Percentiles rank a stretch among this genome's conserved stretches.
These are phyloP conservation scores for Ardeotis arabs DNA, from an alignment of 2,113 vertebrate genomes.

Conservation along the genomic window DNA sequence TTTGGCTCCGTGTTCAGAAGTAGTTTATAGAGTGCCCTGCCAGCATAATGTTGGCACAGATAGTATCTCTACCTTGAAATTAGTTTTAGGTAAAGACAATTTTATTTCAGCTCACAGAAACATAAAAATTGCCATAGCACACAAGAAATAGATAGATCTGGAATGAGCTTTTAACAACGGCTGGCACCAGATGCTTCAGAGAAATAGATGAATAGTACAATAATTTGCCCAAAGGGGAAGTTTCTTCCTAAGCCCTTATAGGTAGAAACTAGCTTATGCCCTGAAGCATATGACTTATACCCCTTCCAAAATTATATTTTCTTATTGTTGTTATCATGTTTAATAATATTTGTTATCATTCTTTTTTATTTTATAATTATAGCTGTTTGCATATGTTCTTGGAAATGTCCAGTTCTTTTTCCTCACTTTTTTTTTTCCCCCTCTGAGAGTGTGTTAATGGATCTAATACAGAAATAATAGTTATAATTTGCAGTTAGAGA, in stretches of 20 bases:
- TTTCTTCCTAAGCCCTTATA: background rate
- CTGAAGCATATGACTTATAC: background rate
- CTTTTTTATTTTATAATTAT: background rate
- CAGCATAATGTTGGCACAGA: constrained; percentile 26
- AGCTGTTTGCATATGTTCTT: background rate
- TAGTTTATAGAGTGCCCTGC: constrained; percentile 1
- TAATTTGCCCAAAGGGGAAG: background rate
- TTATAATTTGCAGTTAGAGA: background rate
- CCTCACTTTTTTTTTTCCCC: background rate
- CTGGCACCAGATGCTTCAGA: background rate
- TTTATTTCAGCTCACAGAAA: constrained; percentile 45
- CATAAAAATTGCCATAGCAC: background rate
- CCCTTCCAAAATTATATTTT: background rate
- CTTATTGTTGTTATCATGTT: background rate
- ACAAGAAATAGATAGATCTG: background rate
- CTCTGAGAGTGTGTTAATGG: background rate
- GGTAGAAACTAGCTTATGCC: background rate
- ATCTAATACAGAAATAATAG: background rate
- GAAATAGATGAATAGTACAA: background rate
- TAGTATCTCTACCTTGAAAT: constrained; percentile 48
- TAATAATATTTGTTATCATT: background rate
- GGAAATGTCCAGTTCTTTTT: background rate
- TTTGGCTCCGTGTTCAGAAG: constrained; percentile 47
- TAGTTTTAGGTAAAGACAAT: constrained; percentile 47
- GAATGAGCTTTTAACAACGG: background rate